These are phyloP conservation scores for Eilema depressum DNA, from an alignment of 2,888 invertebrate species.

Conservation along the genomic window DNA sequence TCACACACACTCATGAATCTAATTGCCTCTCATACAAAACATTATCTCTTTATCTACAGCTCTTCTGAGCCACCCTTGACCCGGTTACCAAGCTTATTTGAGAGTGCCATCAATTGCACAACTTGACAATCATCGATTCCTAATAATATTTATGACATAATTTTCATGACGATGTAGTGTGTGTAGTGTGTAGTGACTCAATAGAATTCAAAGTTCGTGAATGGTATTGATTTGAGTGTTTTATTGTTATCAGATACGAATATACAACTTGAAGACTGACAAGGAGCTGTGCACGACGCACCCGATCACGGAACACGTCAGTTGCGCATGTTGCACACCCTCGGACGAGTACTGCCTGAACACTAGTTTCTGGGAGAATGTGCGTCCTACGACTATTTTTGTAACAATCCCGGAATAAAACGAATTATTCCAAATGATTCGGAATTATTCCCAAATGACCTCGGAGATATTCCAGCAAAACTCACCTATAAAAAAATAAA, in stretches of 20 bases:
- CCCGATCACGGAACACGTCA: constrained; percentile 74
- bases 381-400: no score
- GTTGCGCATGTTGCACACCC: constrained; percentile 74
- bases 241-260: constrained; percentile 69
- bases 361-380: no score
- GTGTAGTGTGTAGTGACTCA: no score
- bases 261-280: constrained; percentile 74
- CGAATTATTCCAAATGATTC: no score
- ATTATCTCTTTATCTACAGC: constrained; percentile 64
- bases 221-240: constrained; percentile 8
- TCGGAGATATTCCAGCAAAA: no score
- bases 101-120: constrained; percentile 57
- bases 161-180: constrained; percentile 13
- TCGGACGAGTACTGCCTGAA: no score
- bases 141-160: constrained; percentile 64
- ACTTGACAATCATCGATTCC: constrained; percentile 43
- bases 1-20: constrained; percentile 10
- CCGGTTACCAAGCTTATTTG: constrained; percentile 61
- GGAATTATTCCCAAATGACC: no score
- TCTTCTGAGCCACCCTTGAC: constrained; percentile 75
- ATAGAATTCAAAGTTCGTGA: neutral
- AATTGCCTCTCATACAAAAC: constrained; percentile 28
- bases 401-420: no score
- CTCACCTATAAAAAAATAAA: no score
- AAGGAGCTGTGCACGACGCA: constrained; percentile 77